Conservation (phyloP, 2,888 invertebrate genomes). For the Galerucella nymphaeae region DNA sequence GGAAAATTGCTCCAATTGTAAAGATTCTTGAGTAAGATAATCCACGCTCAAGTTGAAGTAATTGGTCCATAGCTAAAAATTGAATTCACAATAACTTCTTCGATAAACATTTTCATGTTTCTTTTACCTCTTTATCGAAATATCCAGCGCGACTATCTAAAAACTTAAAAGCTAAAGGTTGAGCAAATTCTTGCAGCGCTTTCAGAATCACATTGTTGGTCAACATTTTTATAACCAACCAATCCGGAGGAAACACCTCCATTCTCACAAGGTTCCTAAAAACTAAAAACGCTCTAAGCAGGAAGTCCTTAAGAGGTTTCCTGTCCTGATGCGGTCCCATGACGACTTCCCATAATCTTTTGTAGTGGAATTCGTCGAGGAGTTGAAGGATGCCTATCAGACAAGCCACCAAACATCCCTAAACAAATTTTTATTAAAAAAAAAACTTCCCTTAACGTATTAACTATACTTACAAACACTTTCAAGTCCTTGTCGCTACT, state of each 20-base stretch:
- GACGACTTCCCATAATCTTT: conserved; percentile 85
- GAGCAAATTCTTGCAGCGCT: conserved; percentile 88
- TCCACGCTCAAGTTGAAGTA: conserved; percentile 85
- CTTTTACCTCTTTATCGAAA: conserved; percentile 79
- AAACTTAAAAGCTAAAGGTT: conserved; percentile 86
- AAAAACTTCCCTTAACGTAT: too few relatives aligned
- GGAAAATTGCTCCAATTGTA: conserved; percentile 86
- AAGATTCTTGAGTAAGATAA: conserved; percentile 82
- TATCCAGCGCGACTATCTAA: conserved; percentile 75
- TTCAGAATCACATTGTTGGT: conserved; percentile 87
- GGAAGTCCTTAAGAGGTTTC: conserved; percentile 86
- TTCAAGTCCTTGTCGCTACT: conserved; percentile 77
- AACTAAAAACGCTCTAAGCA: conserved; percentile 83
- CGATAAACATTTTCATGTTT: not conserved
- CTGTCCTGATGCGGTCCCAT: conserved; percentile 76
- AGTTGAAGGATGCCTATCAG: conserved; percentile 87
- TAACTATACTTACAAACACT: conserved; percentile 67
- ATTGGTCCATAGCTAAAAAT: conserved; percentile 70
- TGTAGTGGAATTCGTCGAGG: conserved; percentile 89
- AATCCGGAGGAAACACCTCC: conserved; percentile 87
- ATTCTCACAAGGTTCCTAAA: conserved; percentile 83
- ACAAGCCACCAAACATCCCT: conserved; percentile 89
- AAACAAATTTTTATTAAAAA: conserved; percentile 48
- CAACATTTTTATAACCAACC: conserved; percentile 90
- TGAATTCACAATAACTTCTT: not conserved